Conservation (phyloP, 2,113 vertebrate species). For the Empidonax alnorum region DNA sequence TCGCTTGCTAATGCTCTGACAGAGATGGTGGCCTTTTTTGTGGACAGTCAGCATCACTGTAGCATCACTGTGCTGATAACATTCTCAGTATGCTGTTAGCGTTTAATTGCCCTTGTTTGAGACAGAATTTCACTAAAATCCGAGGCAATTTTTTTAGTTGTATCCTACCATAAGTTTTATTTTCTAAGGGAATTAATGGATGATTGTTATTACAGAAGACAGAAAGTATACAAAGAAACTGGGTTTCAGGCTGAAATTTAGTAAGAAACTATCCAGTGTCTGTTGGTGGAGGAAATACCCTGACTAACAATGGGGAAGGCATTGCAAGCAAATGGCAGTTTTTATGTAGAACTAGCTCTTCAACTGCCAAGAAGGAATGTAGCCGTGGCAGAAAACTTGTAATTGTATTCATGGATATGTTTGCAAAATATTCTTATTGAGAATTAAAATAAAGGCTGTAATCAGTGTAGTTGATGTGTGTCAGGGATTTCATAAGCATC, state of each 20-base stretch:
- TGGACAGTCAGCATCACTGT: background rate
- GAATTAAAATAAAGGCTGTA: background rate
- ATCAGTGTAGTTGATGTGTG: accelerated
- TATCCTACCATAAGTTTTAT: background rate
- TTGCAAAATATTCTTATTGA: background rate
- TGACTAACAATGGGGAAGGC: background rate
- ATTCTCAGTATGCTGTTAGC: background rate
- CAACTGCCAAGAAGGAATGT: background rate
- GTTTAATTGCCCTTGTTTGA: background rate
- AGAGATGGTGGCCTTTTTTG: background rate
- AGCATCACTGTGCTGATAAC: background rate
- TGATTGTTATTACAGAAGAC: background rate
- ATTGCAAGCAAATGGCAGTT: background rate
- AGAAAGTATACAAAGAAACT: background rate
- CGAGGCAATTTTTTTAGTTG: background rate
- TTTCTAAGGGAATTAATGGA: background rate
- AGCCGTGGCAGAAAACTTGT: background rate
- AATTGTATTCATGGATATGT: background rate
- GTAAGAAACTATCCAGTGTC: background rate
- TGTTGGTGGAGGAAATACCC: background rate
- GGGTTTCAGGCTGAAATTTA: background rate
- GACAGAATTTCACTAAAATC: background rate
- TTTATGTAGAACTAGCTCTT: background rate
- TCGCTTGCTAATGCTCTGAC: background rate
- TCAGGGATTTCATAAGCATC: background rate